phyloP scores from a whole-genome alignment of 2,797 vertebrate genomes.

The Scolopax rusticola region DNA sequence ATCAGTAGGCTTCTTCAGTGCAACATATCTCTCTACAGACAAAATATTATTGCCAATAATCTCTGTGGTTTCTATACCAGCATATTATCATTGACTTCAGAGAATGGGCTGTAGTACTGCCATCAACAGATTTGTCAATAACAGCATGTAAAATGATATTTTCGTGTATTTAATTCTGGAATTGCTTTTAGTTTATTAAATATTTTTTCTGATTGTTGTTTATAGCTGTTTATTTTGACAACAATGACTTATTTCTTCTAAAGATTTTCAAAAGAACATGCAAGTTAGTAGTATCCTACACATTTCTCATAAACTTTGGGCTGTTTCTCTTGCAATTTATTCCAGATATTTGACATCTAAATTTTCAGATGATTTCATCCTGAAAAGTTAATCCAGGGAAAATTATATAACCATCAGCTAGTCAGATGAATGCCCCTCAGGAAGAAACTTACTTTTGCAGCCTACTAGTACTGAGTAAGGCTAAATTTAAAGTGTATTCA shows the following conservation, averaged over 20 bases:
- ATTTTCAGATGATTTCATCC: not conserved
- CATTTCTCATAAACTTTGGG: not conserved
- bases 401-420: not conserved
- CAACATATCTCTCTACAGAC: not conserved
- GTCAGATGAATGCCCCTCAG: not conserved
- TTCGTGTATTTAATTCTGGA: not conserved
- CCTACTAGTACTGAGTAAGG: not conserved
- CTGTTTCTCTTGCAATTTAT: not conserved
- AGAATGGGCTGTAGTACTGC: not conserved
- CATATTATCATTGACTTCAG: not conserved
- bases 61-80: not conserved
- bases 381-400: not conserved
- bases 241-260: not conserved
- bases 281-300: not conserved
- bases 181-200: not conserved
- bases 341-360: not conserved
- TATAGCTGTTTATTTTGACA: not conserved
- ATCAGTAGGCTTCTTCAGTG: not conserved
- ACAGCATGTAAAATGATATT: not conserved
- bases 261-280: not conserved
- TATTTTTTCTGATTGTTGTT: not conserved
- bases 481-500: not conserved
- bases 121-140: not conserved
- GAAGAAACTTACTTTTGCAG: not conserved
- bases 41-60: slow-evolving; percentile 17